These are phyloP conservation scores for Rhagonycha fulva DNA, from an alignment of 2,888 invertebrate species.

Conservation along the genomic window DNA sequence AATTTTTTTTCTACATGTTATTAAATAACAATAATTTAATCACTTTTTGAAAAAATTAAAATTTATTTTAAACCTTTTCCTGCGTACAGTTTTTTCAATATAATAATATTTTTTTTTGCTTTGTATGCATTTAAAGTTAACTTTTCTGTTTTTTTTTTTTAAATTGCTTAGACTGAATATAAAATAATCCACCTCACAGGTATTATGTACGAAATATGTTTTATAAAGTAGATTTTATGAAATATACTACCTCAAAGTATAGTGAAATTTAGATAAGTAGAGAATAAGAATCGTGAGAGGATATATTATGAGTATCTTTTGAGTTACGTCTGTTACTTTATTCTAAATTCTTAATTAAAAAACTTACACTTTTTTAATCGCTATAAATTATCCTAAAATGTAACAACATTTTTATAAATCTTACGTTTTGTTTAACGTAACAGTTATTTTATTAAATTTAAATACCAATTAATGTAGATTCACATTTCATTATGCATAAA, in stretches of 20 bases:
- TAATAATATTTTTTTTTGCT: background rate
- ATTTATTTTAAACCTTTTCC: background rate
- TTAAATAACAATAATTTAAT: background rate
- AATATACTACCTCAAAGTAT: background rate
- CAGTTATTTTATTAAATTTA: background rate
- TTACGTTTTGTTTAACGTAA: background rate
- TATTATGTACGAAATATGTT: background rate
- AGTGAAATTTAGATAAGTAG: background rate
- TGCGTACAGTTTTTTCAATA: background rate
- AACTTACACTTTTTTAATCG: background rate
- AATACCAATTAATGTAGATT: background rate
- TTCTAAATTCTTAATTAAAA: background rate
- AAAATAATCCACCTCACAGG: background rate
- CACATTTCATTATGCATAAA: background rate
- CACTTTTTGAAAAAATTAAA: background rate
- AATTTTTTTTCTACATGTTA: background rate
- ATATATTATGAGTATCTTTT: background rate
- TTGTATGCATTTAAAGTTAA: background rate
- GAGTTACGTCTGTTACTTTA: background rate
- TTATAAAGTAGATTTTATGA: background rate
- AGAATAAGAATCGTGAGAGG: background rate
- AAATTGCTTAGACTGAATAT: background rate
- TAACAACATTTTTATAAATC: background rate
- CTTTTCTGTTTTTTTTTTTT: background rate
- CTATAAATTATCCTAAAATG: background rate